Base-by-base conservation (phyloP, 2,113 vertebrate genomes). In the Nipponia nippon region DNA sequence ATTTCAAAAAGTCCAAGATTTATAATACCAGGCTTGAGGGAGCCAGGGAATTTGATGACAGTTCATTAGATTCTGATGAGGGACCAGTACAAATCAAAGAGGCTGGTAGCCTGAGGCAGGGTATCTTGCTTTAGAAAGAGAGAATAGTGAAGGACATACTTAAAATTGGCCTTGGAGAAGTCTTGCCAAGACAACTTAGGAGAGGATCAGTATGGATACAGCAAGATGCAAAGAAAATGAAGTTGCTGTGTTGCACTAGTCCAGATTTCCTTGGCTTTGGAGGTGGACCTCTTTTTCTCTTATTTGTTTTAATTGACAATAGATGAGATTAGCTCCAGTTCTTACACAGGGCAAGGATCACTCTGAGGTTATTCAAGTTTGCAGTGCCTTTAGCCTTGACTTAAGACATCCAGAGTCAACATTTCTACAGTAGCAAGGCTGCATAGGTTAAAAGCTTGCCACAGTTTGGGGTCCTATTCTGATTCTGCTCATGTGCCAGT, bases 1-100 rank as follows among this genome's bases (percentile, higher is more conserved):
- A 90, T 95, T 97, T 92, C 92, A 95, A 87, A 86, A 89, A 85
- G 49, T 47, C 87, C 76, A 80, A 76, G 81, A 85, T 96, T 95
- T 93, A 77, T n/a, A 75, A 73, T 76, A 80, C 56, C 83, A 93
- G 66, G 38, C 85, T 77, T 70, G 44, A 89, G 70, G 52, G 65
- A 97, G 59, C 40, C 44, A 72, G 26, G 67, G 56, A 94, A 75
- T 84, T 36, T 40, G 58, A 69, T 85, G 72, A 87, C 53, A 87
- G 75, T 42, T 78, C 38, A 26, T n/a, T 56, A 16, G 58, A 52
- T 82, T 66, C 78, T 82, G 75, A n/a, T 30, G 46, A 91, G 40
- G 49, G 44, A 96, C 29, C 38, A 49, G 55, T 34, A 38, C 22
- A 87, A 91, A 93, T 70, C 6, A 34, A 84, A 90, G 53, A 56